Evolutionary conservation across 2,797 vertebrate genomes (phyloP).

Genomic region (Bucorvus abyssinicus): DNA sequence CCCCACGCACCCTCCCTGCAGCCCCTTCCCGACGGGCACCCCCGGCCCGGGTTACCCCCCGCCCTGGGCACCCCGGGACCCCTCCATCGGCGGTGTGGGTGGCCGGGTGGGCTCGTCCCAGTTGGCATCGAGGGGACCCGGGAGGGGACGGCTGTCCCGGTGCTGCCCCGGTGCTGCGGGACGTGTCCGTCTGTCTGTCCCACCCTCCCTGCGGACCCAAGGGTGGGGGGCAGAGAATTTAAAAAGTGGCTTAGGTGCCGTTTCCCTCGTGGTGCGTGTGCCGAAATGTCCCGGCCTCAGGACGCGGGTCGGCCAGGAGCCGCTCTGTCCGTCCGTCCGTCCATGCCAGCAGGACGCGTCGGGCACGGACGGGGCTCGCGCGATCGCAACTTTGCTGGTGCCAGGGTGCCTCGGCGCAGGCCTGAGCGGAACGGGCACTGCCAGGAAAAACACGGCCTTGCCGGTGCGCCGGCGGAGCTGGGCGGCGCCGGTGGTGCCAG

Average conservation of each 20-base stretch:
- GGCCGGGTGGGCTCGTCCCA: background rate
- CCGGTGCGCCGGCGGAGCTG: background rate
- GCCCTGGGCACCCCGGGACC: background rate
- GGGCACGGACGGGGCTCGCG: background rate
- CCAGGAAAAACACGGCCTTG: background rate
- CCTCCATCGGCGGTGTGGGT: background rate
- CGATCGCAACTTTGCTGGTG: background rate
- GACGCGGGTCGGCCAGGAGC: background rate
- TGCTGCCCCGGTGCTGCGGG: background rate
- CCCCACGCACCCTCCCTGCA: too few species aligned
- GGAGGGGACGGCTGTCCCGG: background rate
- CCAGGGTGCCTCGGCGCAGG: background rate
- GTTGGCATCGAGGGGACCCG: background rate
- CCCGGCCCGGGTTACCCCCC: background rate
- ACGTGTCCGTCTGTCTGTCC: background rate
- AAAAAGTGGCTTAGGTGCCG: background rate
- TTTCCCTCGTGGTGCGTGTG: background rate
- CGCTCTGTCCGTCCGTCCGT: background rate
- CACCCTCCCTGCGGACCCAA: background rate
- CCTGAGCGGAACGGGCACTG: background rate
- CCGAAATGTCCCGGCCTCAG: accelerated
- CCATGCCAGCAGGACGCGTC: background rate
- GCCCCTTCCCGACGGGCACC: background rate
- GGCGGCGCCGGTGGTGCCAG: background rate
- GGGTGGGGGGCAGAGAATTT: background rate